phyloP scores from a whole-genome alignment of 2,888 invertebrate genomes.

The Steinernema hermaphroditum region DNA sequence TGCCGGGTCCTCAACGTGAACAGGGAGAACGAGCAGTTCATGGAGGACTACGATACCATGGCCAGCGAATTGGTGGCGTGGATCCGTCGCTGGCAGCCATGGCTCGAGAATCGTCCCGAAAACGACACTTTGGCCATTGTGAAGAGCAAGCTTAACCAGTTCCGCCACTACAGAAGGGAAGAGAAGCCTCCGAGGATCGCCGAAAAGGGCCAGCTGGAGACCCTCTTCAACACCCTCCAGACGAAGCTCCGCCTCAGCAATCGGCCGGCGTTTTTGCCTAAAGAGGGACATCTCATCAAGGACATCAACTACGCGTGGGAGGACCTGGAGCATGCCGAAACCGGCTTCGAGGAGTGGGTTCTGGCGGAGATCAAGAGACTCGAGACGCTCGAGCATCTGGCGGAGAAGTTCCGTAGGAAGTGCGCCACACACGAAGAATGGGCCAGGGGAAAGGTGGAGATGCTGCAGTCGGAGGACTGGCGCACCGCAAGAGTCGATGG shows the following conservation, averaged over 20 bases:
- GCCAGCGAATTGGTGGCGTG: conserved; percentile 98
- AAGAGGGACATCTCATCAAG: conserved; percentile 97
- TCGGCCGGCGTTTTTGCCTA: conserved; percentile 97
- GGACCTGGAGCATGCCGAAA: conserved; percentile 93
- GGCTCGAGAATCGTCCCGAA: conserved; percentile 81
- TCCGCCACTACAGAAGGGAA: conserved; percentile 95
- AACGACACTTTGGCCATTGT: conserved; percentile 75
- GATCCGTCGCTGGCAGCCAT: conserved; percentile 97
- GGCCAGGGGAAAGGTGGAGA: conserved; percentile 97
- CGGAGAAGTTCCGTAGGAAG: conserved; percentile 99
- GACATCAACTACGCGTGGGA: conserved; percentile 99
- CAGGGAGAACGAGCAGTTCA: conserved; percentile 98
- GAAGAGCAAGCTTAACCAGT: conserved; percentile 78
- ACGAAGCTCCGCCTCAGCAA: conserved; percentile 96
- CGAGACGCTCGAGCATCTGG: conserved; percentile 95
- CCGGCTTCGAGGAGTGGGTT: conserved; percentile 99
- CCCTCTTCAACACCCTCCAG: conserved; percentile 98
- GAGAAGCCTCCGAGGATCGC: conserved; percentile 96
- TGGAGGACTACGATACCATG: conserved; percentile 99
- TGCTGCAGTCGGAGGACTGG: conserved; percentile 83
- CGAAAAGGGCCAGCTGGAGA: conserved; percentile 76
- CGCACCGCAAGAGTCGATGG: conserved; percentile 94
- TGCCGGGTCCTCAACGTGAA: conserved; percentile 99
- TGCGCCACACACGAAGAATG: conserved; percentile 99
- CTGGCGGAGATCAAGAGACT: conserved; percentile 96